These are phyloP conservation scores for Origma solitaria DNA, from an alignment of 2,113 vertebrate genomes.

Conservation along the genomic window DNA sequence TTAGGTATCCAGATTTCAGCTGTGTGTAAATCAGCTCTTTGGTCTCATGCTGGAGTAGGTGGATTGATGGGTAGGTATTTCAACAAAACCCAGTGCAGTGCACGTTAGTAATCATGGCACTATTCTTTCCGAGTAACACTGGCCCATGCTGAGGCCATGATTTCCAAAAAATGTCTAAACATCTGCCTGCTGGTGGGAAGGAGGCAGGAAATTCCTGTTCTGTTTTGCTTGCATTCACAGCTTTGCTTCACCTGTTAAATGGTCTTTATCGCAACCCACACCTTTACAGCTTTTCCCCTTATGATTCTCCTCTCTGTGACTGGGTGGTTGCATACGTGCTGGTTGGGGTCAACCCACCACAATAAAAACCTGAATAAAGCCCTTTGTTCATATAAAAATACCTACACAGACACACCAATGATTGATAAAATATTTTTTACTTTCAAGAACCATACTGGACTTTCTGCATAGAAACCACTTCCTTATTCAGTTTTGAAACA, in stretches of 20 bases:
- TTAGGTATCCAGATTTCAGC: not conserved
- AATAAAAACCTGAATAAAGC: not conserved
- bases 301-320: rapidly evolving
- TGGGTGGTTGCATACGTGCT: not conserved
- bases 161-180: not conserved
- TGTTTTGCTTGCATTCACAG: not conserved
- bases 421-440: not conserved
- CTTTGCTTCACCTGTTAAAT: not conserved
- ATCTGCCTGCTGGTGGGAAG: not conserved
- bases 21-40: not conserved
- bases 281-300: not conserved
- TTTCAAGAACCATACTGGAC: not conserved
- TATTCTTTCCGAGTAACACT: not conserved
- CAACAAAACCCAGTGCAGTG: not conserved
- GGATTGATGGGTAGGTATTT: not conserved
- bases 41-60: not conserved
- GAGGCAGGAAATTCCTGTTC: not conserved
- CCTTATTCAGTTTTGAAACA: not conserved
- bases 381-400: not conserved
- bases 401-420: rapidly evolving
- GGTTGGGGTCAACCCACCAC: not conserved
- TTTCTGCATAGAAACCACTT: not conserved
- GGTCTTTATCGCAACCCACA: not conserved
- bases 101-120: no score
- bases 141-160: not conserved